phyloP scores from a whole-genome alignment of 2,797 vertebrate species.

The Lagorchestes hirsutus region DNA sequence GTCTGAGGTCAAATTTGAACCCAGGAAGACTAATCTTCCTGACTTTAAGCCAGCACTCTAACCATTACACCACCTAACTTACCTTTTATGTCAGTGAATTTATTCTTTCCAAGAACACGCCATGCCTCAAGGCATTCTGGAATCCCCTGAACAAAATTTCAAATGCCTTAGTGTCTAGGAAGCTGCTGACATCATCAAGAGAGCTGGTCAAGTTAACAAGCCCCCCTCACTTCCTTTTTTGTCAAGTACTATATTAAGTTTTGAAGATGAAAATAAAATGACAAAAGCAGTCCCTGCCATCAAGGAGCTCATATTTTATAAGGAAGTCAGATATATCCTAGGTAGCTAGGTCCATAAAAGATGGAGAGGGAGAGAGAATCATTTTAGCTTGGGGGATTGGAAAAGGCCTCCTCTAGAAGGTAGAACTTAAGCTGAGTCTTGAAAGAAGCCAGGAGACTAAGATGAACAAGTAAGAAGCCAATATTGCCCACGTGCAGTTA shows the following conservation, averaged over 20 bases:
- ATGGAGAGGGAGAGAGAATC: too few species aligned
- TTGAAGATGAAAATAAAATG: not conserved
- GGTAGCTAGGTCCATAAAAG: too few species aligned
- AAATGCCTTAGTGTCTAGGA: not conserved
- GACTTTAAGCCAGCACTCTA: not conserved
- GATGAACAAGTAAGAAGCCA: not conserved
- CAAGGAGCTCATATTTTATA: not conserved
- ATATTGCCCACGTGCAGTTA: not conserved
- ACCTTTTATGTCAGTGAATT: not conserved
- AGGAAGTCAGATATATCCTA: not conserved
- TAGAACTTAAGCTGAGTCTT: not conserved
- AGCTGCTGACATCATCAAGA: not conserved
- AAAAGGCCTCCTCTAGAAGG: not conserved
- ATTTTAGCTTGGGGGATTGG: not conserved
- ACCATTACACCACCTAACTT: not conserved
- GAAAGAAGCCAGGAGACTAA: not conserved
- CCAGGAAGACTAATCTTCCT: not conserved
- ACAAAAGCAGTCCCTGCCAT: not conserved
- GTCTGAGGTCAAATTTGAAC: not conserved
- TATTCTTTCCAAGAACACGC: not conserved
- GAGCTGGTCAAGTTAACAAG: not conserved
- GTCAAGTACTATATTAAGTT: not conserved
- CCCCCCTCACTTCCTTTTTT: not conserved
- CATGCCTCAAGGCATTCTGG: not conserved
- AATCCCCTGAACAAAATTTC: not conserved